Base-by-base conservation (phyloP, 2,797 vertebrate genomes). In the Sitta carolinensis region DNA sequence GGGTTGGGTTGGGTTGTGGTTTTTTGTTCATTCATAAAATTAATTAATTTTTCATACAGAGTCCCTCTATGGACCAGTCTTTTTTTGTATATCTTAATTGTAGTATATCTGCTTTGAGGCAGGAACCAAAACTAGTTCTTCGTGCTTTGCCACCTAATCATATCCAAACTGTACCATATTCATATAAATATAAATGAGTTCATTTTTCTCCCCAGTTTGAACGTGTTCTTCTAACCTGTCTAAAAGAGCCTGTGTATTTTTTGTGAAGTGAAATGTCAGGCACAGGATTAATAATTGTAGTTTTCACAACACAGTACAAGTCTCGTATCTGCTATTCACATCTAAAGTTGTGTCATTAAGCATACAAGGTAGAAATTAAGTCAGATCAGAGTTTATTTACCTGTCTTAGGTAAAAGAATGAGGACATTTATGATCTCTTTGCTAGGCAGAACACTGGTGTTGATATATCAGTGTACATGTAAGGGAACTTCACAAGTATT, bases 41-140 rank as follows among this genome's bases (percentile, higher is more conserved):
- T 27, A 72, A 76, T 69, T 87, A 26, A 20, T 43, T 73, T 59
- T 77, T 79, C 36, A 16, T 36, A 43, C 2, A 3, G 23, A 54
- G 17, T 58, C 34, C 34, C 40, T 87, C 29, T 58, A 27, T 8
- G 1, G 38, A 13, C 55, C 2, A 0, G 12, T 51, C 0, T 3
- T 63, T 27, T 27, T 61, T 34, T 66, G 10, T 38, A 48, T 70
- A 25, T 66, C 18, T 68, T 51, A 40, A 52, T 32, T 59, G 3
- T 36, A 21, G 16, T 12, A 4, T 58, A 34, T 51, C 10, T 73
- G 20, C 45, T 79, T 76, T 73, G 45, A 82, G 21, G 18, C 16
- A 15, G 16, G 7, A 36, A 73, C 34, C 9, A n/a, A 66, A 89
- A 19, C 9, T 36, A 5, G 26, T 77, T 90, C 45, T 76, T 94